Evolutionary conservation across 1,140 invertebrate genomes (phyloP).

Genomic region (Sogatella furcifera): DNA sequence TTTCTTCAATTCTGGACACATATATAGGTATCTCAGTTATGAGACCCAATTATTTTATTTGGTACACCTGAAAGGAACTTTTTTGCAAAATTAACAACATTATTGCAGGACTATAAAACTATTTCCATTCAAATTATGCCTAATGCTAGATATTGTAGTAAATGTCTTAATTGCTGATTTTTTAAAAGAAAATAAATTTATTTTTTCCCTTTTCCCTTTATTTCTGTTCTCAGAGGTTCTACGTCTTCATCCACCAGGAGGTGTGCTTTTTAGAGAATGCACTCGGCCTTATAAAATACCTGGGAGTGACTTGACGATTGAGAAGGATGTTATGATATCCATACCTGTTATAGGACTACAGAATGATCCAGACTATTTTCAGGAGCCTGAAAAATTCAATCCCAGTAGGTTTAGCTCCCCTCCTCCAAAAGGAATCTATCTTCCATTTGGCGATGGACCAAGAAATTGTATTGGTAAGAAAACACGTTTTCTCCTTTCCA

Average conservation of each 20-base stretch:
- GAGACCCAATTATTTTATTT: no score
- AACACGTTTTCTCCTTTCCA: no score
- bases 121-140: no score
- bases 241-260: not conserved
- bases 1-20: no score
- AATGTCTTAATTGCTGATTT: no score
- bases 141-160: not conserved
- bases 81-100: no score
- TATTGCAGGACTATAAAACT: no score
- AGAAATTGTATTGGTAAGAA: slow-evolving; percentile 46
- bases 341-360: slow-evolving; percentile 46
- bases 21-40: no score
- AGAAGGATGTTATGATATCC: slow-evolving; percentile 38
- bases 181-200: no score
- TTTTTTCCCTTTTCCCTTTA: not conserved
- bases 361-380: slow-evolving; percentile 43
- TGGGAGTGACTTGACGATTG: slow-evolving; percentile 31
- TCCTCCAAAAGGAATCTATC: slow-evolving; percentile 25
- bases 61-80: no score
- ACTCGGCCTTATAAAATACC: slow-evolving; percentile 38
- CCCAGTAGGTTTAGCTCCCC: slow-evolving; percentile 42
- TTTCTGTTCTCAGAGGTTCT: not conserved
- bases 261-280: slow-evolving; percentile 25
- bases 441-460: slow-evolving; percentile 51
- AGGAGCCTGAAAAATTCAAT: slow-evolving; percentile 40